Conservation (phyloP, 2,888 invertebrate genomes). For the Drosophila glabriapex region DNA sequence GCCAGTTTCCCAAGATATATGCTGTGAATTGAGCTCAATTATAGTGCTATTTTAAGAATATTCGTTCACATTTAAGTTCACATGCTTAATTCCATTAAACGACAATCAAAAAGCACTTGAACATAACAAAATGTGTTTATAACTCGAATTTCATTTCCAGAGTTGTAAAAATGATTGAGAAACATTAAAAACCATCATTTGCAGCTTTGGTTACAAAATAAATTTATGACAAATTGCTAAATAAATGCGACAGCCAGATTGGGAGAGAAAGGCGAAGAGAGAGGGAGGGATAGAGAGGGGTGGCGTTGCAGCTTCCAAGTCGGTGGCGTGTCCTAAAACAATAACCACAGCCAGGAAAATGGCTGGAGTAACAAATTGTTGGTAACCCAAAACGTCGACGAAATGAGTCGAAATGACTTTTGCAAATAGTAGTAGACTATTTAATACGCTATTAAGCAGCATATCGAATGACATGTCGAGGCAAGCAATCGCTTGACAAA, state of each 20-base stretch:
- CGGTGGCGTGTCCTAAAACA: slow-evolving; percentile 48
- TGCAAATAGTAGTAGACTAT: slow-evolving; percentile 79
- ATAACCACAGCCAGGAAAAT: slow-evolving; percentile 48
- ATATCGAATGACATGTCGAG: slow-evolving; percentile 79
- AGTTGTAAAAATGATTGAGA: slow-evolving; percentile 61
- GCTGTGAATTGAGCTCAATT: not conserved
- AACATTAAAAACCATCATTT: slow-evolving; percentile 76
- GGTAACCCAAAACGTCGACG: slow-evolving; percentile 69
- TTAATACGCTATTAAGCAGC: slow-evolving; percentile 83
- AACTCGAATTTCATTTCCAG: slow-evolving; percentile 62
- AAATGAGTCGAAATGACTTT: slow-evolving; percentile 68
- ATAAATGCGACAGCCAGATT: slow-evolving; percentile 59
- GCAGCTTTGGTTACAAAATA: slow-evolving; percentile 79
- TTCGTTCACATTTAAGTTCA: not conserved
- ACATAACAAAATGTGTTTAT: slow-evolving; percentile 29
- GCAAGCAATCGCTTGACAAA: slow-evolving; percentile 30
- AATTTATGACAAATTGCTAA: slow-evolving; percentile 79
- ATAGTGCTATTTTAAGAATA: too few species aligned
- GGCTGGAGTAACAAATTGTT: slow-evolving; percentile 43
- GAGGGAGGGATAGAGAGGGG: not conserved
- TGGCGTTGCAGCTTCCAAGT: not conserved
- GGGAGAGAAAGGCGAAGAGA: not conserved
- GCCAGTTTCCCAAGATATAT: not conserved
- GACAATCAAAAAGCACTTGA: slow-evolving; percentile 62
- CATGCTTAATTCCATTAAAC: slow-evolving; percentile 5